A percentile compares a stretch with the other conserved stretches of the same genome.
Evolutionary conservation across 2,113 vertebrate species (phyloP).

Genomic region (Thamnophis sirtalis): DNA sequence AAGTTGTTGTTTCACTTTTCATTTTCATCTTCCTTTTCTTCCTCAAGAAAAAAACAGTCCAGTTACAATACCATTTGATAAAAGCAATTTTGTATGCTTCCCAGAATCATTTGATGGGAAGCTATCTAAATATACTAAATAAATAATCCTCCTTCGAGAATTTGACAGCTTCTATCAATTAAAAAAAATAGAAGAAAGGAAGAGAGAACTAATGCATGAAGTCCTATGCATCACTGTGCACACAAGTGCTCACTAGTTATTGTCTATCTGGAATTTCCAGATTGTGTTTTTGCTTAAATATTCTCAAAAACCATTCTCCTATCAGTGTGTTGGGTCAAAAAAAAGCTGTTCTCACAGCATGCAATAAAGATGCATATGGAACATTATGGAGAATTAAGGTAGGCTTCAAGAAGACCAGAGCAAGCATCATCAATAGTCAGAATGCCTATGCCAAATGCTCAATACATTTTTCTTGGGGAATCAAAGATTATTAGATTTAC

Average conservation of each 20-base stretch:
- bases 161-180: not conserved
- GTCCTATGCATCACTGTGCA: not conserved
- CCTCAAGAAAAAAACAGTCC: too few species aligned
- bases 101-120: too few species aligned
- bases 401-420: not conserved
- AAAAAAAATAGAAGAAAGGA: not conserved
- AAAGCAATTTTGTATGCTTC: not conserved
- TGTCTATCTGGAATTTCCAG: not conserved
- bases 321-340: not conserved
- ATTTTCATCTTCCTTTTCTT: too few species aligned
- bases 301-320: not conserved
- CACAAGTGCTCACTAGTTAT: not conserved
- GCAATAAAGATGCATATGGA: not conserved
- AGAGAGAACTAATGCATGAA: not conserved
- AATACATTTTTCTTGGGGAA: not conserved
- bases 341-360: not conserved
- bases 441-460: too few species aligned
- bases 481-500: not conserved
- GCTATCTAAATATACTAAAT: too few species aligned
- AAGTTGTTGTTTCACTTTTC: too few species aligned
- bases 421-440: not conserved
- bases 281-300: not conserved
- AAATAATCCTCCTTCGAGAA: not conserved
- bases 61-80: not conserved
- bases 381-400: not conserved